Conservation (phyloP, 2,888 invertebrate species). For the Cheilosia vernalis region DNA sequence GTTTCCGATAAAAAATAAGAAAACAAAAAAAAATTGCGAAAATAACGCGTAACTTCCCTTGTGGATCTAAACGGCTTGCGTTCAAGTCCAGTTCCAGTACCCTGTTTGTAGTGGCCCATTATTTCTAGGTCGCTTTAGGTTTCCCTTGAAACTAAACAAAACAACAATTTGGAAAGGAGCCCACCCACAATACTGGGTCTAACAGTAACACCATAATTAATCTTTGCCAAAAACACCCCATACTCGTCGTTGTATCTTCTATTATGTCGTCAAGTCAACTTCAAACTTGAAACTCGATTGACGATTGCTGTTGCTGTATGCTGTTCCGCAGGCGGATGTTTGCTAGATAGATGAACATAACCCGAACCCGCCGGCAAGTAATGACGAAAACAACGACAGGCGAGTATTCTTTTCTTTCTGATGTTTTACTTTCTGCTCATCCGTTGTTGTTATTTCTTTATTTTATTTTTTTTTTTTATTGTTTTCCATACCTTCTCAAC, state of each 20-base stretch:
- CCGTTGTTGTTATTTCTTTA: conserved; percentile 18
- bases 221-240: not conserved
- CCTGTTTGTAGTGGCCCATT: too few relatives aligned
- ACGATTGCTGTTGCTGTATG: not conserved
- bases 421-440: conserved; percentile 43
- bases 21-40: too few relatives aligned
- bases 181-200: too few relatives aligned
- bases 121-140: too few relatives aligned
- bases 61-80: too few relatives aligned
- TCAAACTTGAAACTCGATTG: conserved; percentile 43
- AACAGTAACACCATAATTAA: too few relatives aligned
- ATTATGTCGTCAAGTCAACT: conserved; percentile 23
- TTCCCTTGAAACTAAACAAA: too few relatives aligned
- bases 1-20: too few relatives aligned
- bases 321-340: conserved; percentile 20
- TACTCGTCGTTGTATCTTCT: not conserved
- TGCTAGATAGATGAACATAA: conserved; percentile 27
- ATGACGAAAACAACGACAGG: conserved; percentile 34
- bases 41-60: too few relatives aligned
- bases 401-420: not conserved
- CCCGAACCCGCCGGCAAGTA: conserved; percentile 8
- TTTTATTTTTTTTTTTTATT: conserved; percentile 12
- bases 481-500: conserved; percentile 13
- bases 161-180: too few relatives aligned
- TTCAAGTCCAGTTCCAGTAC: too few relatives aligned